Evolutionary conservation across 37 sponge, comb jelly and placozoan genomes (phyloP), one percentile per base, ranked within the genome.

Genomic region (Diacarnus erythraeanus): DNA sequence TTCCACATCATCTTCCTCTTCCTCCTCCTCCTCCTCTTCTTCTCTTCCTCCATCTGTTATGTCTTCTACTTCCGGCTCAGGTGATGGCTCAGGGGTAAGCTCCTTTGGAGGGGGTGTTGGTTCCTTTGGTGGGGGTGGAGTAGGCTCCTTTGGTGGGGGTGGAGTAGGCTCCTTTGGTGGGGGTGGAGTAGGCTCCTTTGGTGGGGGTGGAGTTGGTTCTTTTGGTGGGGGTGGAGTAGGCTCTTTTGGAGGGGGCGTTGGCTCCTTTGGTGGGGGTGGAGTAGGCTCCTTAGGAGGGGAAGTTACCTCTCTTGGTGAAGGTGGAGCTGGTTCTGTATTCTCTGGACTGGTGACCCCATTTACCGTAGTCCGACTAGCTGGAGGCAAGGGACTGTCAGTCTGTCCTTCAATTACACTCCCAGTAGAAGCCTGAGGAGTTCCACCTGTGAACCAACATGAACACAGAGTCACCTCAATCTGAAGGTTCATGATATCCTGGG

Each of bases 111-210:
- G 59, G n/a, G 86, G 86, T 30, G 75, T 64, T 3, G 76, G 81
- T 75, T 80, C 80, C 58, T 18, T 34, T 4, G 57, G 39, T 39
- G 84, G 84, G 26, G 77, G 79, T 44, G 80, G 85, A 57, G 77
- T 65, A 54, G 84, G 84, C 36, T 79, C 79, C 72, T 4, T 40
- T 21, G 68, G 34, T 20, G 84, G 85, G 60, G 56, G 25, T 54
- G 80, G 86, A 20, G 71, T 70, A 39, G 77, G 72, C 59, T 84
- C 71, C 36, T 31, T 76, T 22, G 63, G 79, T 22, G 86, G 86
- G 33, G 71, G 22, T 25, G 87, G 86, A 0, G 77, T 68, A 30
- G 79, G 79, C 47, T 83, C 81, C 57, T 26, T 80, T 21, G 76
- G 51, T 26, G 87, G 83, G 34, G 74, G 67, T 26, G 82, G 85